Evolutionary conservation across 2,113 vertebrate genomes (phyloP), one percentile per base, ranked within the genome.

Genomic region (Baryphthengus martii): DNA sequence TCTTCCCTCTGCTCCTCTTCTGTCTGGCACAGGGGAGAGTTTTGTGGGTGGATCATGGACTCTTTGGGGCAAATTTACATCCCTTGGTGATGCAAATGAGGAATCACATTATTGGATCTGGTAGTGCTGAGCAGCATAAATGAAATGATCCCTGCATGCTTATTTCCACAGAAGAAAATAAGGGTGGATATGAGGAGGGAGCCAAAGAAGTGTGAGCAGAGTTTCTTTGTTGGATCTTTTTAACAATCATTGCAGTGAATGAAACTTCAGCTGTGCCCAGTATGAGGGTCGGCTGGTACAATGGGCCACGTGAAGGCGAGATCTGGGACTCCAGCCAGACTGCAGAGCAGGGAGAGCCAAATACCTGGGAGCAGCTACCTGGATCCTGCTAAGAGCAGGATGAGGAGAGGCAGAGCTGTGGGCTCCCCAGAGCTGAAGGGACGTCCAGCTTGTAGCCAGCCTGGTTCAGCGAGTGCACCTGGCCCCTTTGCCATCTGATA

Each of bases 1-100:
- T 86, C 52, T 94, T 91, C 73, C 53, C n/a, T 80, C 52, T 92
- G 52, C 37, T 92, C 35, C 33, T 88, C 65, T 89, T 85, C 63
- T 65, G 4, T 78, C 33, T 94, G 65, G 75, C 88, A 84, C 40
- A 29, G 44, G 72, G 74, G 86, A 88, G 42, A 28, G 26, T 89
- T 89, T 84, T 47, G 56, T 92, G 77, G 80, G 91, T 89, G 73
- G 86, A 89, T 89, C 76, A 28, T 44, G 49, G 72, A 25, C 65
- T 95, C 72, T 92, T 90, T 94, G 79, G 85, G 85, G 61, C 53
- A 96, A 47, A 78, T 84, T 89, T 74, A 61, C 61, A 79, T 84
- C 82, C 67, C 72, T 78, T 74, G 90, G 35, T 72, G 52, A 89
- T 96, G 83, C 17, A 89, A 78, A 90, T 72, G 47, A 87, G 23